Evolutionary conservation across 2,888 invertebrate genomes (phyloP), one percentile per base, ranked within the genome.

Genomic region (Drosophila prolongata): DNA sequence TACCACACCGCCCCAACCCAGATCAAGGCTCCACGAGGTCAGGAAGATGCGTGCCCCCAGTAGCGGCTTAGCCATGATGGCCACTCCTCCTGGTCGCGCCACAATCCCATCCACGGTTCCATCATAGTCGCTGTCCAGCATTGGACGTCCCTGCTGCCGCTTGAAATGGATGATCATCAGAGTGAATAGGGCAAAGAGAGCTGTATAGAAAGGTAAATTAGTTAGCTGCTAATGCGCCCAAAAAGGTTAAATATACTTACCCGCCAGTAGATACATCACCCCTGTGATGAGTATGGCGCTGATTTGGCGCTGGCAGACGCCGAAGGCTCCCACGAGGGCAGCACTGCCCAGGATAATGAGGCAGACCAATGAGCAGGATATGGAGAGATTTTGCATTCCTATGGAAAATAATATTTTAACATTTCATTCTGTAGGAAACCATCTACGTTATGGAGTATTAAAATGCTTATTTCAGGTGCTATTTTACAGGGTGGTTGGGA

Each of bases 371-470:
- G 97, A 97, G 92, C 98, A 98, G 11, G 98, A 98, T 92, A 98
- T 98, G 64, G 98, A 98, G 77, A 98, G 93, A 93, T 98, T 98
- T 93, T 98, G 98, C 97, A 98, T 98, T 89, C 98, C 98, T 98
- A 65, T 6, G 35, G 27, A 6, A 42, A 35, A 14, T 1, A 11
- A 11, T 6, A 27, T n/a, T 42, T 35, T 13, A 16, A 3, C 6
- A 11, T 35, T 13, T 16, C 0, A 11, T 2, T 4, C 11, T 14
- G 1, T 13, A 8, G 37, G 13, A 44, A n/a, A 13, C 11, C 0
- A 3, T 46, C 11, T 0, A 9, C n/a, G 34, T 10, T 5, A 11
- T 9, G 2, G 6, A 2, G 0, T 37, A 14, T 11, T 9, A 13
- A 35, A 10, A 38, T 14, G 14, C 14, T 14, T 24, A 56, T 35